Conservation (phyloP, 2,113 vertebrate genomes). For the Lates calcarifer region DNA sequence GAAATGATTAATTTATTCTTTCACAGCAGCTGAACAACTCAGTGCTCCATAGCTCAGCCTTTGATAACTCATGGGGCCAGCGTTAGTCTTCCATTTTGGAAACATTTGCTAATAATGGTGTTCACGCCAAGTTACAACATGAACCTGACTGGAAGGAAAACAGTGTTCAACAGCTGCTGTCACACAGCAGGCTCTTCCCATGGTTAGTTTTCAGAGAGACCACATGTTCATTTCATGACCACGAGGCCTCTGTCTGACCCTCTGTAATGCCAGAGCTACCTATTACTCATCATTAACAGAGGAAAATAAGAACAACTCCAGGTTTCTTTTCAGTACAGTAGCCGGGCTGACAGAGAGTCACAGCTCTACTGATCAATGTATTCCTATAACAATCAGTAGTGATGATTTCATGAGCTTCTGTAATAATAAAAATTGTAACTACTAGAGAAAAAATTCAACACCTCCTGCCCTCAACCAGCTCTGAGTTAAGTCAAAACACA, state of each 20-base stretch:
- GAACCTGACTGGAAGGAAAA: conserved; percentile 28
- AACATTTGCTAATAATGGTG: conserved; percentile 36
- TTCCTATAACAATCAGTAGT: no score
- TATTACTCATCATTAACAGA: no score
- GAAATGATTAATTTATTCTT: conserved; percentile 9
- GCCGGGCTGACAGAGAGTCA: no score
- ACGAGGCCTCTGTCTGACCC: conserved; percentile 50
- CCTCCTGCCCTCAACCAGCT: no score
- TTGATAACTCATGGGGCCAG: conserved; percentile 11
- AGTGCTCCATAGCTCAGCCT: neutral
- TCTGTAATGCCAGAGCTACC: no score
- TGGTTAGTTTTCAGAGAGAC: conserved; percentile 24
- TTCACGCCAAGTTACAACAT: conserved; percentile 16
- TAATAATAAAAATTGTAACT: no score
- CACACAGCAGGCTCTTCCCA: conserved; percentile 20
- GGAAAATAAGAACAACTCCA: no score
- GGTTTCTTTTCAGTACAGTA: no score
- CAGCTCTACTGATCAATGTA: no score
- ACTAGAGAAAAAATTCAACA: no score
- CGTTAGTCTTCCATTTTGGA: conserved; percentile 15
- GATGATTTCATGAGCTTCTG: no score
- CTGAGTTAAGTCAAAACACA: no score
- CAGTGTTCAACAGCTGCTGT: conserved; percentile 3
- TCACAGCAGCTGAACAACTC: neutral
- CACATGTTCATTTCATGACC: conserved; percentile 32